phyloP scores from a whole-genome alignment of 2,797 vertebrate species.

The Syngnathus acus region DNA sequence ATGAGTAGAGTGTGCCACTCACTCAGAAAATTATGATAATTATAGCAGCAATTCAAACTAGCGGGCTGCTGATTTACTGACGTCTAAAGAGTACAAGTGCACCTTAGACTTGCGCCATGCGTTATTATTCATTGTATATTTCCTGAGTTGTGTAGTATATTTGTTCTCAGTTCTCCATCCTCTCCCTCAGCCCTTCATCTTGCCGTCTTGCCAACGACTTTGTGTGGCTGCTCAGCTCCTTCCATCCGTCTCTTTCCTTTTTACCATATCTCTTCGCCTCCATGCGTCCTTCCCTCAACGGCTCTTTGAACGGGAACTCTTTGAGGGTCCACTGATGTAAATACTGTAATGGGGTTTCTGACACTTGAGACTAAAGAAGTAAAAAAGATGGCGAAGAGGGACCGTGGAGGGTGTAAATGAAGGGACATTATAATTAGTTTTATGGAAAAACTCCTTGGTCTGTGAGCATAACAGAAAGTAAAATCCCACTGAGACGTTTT shows the following conservation, averaged over 20 bases:
- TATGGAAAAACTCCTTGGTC: constrained; percentile 27
- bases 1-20: constrained; percentile 30
- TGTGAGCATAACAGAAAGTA: constrained; percentile 28
- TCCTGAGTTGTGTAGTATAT: constrained; percentile 1
- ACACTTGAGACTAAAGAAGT: constrained; percentile 60
- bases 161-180: constrained; percentile 23
- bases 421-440: constrained; percentile 53
- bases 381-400: constrained; percentile 34
- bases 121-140: constrained; percentile 15
- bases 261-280: constrained; percentile 39
- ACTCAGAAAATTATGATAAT: constrained; percentile 34
- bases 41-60: constrained; percentile 32
- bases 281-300: constrained; percentile 22
- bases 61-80: constrained; percentile 21
- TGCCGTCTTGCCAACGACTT: constrained; percentile 24
- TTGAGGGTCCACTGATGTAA: constrained; percentile 63
- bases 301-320: constrained; percentile 53
- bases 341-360: constrained; percentile 68
- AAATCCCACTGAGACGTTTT: constrained; percentile 29
- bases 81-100: background rate
- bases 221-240: constrained; percentile 20
- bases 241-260: constrained; percentile 40
- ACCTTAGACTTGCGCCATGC: constrained; percentile 19
- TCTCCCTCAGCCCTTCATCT: constrained; percentile 24
- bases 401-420: constrained; percentile 22